A percentile compares a stretch with the other conserved stretches of the same genome.
These are phyloP conservation scores for Probaryconus sp. DNA, from an alignment of 1,140 invertebrate genomes.

Conservation along the genomic window DNA sequence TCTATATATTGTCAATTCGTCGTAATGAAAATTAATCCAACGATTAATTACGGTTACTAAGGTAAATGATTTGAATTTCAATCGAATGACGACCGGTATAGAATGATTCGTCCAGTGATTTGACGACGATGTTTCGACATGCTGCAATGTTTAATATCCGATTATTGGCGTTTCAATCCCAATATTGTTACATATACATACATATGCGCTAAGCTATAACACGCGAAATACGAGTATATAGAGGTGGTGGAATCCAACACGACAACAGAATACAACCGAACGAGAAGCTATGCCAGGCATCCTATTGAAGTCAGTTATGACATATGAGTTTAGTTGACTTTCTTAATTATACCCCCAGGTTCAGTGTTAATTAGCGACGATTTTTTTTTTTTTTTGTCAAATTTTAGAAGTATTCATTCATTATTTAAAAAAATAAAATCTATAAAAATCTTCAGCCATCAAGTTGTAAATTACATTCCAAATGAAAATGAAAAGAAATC, in stretches of 20 bases:
- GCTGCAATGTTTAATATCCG: slow-evolving; percentile 62
- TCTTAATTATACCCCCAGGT: too few species aligned
- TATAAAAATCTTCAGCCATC: too few species aligned
- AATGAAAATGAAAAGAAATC: too few species aligned
- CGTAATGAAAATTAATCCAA: slow-evolving; percentile 41
- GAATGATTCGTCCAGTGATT: slow-evolving; percentile 42
- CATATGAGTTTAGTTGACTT: slow-evolving; percentile 27
- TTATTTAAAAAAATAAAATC: too few species aligned
- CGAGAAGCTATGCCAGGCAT: slow-evolving; percentile 40
- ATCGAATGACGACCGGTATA: slow-evolving; percentile 38
- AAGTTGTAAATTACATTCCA: too few species aligned
- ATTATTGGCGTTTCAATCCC: slow-evolving; percentile 54
- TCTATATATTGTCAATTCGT: too few species aligned
- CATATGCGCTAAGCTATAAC: slow-evolving; percentile 18
- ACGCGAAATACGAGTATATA: slow-evolving; percentile 24
- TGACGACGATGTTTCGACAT: slow-evolving; percentile 39
- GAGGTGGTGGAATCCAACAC: neutral
- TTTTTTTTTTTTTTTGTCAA: too few species aligned
- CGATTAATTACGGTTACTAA: slow-evolving; percentile 55
- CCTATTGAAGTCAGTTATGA: slow-evolving; percentile 48
- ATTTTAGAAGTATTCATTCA: too few species aligned
- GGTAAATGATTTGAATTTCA: slow-evolving; percentile 54
- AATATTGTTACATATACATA: slow-evolving; percentile 47
- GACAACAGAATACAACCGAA: too few species aligned
- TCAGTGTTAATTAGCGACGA: too few species aligned